Percentiles rank a stretch among this genome's conserved stretches.
Evolutionary conservation across 2,888 invertebrate species (phyloP).

Genomic region (Cyclophora punctaria): DNA sequence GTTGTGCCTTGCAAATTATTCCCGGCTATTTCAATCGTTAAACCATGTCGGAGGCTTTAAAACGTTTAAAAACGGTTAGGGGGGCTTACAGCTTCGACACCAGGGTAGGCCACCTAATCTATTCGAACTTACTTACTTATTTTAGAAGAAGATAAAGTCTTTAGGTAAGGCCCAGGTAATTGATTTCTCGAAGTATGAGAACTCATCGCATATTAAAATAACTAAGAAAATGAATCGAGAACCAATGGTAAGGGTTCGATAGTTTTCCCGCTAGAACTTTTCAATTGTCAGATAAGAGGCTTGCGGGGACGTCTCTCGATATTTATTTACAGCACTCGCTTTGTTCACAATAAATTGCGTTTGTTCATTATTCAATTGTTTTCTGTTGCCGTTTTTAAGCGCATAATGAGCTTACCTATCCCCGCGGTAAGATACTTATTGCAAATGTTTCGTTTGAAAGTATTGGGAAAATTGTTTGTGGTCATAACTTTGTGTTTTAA

Average conservation of each 20-base stretch:
- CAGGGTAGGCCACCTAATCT: no score
- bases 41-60: no score
- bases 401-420: conserved; percentile 33
- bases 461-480: conserved; percentile 4
- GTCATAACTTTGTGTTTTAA: neutral
- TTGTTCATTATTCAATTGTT: conserved; percentile 57
- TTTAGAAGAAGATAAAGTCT: no score
- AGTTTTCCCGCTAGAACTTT: conserved; percentile 56
- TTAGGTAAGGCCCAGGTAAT: no score
- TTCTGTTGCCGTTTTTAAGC: conserved; percentile 27
- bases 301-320: conserved; percentile 49
- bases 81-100: no score
- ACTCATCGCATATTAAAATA: no score
- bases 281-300: conserved; percentile 66
- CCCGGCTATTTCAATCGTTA: no score
- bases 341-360: conserved; percentile 45
- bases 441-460: conserved; percentile 4
- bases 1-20: no score
- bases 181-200: no score
- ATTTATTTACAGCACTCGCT: conserved; percentile 59
- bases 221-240: conserved; percentile 22
- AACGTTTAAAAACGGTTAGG: no score
- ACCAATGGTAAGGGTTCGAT: conserved; percentile 28
- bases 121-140: no score
- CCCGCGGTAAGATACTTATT: conserved; percentile 17